Percentiles rank a stretch among this genome's conserved stretches.
Conservation (phyloP, 37 sponge, comb jelly and placozoan species). For the Geodia barretti region DNA sequence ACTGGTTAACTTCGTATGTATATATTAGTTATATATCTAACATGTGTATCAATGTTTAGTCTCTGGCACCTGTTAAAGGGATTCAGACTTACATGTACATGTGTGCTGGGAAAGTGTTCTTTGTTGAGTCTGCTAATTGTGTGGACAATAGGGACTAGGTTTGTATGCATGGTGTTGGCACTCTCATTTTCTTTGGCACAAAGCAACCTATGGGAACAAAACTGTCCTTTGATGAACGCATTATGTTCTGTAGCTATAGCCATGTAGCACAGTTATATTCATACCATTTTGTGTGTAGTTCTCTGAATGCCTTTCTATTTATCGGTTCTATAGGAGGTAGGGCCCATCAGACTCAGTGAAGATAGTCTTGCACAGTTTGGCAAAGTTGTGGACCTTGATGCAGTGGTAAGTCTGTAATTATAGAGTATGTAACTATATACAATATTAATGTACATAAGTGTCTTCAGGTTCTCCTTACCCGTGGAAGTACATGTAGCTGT, state of each 20-base stretch:
- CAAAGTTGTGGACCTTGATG: constrained; percentile 43
- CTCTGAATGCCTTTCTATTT: too few relatives aligned
- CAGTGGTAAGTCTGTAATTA: constrained; percentile 52
- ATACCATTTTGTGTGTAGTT: not conserved
- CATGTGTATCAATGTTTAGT: too few relatives aligned
- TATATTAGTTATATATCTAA: too few relatives aligned
- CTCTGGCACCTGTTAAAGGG: too few relatives aligned
- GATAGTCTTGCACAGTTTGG: constrained; percentile 55
- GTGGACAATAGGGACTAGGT: not conserved
- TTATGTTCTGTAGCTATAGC: too few relatives aligned
- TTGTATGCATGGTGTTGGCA: not conserved
- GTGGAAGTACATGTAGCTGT: not conserved
- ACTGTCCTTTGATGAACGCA: not conserved
- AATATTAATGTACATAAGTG: too few relatives aligned
- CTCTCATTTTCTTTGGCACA: not conserved
- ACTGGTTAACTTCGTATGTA: too few relatives aligned
- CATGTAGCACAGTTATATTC: too few relatives aligned
- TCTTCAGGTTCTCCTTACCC: not conserved
- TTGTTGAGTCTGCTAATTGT: too few relatives aligned
- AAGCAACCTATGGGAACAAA: not conserved
- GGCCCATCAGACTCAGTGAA: constrained; percentile 34
- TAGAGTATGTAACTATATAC: too few relatives aligned
- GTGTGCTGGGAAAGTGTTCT: too few relatives aligned
- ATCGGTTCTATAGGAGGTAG: constrained; percentile 12
- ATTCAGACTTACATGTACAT: too few relatives aligned